Evolutionary conservation across 2,797 vertebrate species (phyloP).

Genomic region (Fringilla coelebs): DNA sequence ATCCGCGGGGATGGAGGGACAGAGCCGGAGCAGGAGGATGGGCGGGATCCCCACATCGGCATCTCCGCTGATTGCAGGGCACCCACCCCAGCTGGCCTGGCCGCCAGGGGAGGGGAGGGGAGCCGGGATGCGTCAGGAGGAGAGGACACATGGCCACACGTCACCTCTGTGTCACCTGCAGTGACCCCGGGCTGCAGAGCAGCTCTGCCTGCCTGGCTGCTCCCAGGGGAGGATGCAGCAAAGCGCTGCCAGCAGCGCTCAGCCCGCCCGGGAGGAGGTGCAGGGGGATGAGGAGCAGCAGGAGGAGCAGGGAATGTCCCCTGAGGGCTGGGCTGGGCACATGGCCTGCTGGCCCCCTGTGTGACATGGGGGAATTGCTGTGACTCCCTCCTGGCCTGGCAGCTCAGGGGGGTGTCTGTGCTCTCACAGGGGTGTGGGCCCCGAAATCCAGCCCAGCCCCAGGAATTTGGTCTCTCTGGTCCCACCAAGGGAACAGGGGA

Average conservation of each 20-base stretch:
- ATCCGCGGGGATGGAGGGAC: not conserved
- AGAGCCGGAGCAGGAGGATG: not conserved
- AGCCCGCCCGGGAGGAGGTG: not conserved
- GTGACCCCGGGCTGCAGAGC: not conserved
- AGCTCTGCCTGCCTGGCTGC: not conserved
- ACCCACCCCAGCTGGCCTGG: not conserved
- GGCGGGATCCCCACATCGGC: not conserved
- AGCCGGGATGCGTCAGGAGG: not conserved
- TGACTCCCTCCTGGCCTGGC: not conserved
- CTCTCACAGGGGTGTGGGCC: accelerated
- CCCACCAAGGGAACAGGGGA: not conserved
- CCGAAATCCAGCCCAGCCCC: not conserved
- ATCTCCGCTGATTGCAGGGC: not conserved
- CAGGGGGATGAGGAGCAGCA: not conserved
- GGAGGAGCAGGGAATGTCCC: not conserved
- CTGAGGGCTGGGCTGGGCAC: not conserved
- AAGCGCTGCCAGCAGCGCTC: not conserved
- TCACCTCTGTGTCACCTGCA: not conserved
- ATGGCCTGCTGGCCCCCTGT: not conserved
- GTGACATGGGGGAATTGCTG: not conserved
- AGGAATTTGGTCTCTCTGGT: not conserved
- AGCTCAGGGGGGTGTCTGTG: not conserved
- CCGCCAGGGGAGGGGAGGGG: not conserved
- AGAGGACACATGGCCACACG: not conserved
- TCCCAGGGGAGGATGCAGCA: not conserved